These are phyloP conservation scores for Spermophilus dauricus DNA, from an alignment of 2,113 vertebrate genomes.

Conservation along the genomic window DNA sequence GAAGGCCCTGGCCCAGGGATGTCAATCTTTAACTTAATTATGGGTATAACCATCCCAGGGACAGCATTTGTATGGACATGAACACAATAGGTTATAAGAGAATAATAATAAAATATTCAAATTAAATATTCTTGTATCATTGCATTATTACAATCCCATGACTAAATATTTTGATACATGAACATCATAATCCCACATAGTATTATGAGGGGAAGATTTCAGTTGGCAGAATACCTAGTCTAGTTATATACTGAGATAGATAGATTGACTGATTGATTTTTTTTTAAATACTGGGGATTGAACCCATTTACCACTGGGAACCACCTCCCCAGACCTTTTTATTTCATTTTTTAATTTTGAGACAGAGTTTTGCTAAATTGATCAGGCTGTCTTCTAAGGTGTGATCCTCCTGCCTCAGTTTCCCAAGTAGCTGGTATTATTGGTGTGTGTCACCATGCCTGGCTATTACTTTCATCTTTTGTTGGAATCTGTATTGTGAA, in stretches of 20 bases:
- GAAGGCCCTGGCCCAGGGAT: fast-evolving
- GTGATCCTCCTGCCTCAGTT: too few species aligned
- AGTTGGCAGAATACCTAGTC: neutral
- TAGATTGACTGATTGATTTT: too few species aligned
- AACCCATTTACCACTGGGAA: too few species aligned
- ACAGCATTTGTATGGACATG: neutral
- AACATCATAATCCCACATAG: neutral
- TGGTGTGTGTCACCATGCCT: neutral
- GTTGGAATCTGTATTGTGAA: neutral
- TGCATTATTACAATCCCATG: neutral
- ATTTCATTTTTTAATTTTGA: too few species aligned
- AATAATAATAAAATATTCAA: constrained; percentile 6
- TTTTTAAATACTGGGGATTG: too few species aligned
- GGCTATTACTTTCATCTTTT: neutral
- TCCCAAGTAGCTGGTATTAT: too few species aligned
- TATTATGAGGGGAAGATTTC: neutral
- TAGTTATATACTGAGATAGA: neutral
- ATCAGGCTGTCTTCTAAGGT: too few species aligned
- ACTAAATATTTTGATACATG: neutral
- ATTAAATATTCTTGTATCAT: neutral
- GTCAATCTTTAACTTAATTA: neutral
- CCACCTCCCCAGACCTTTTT: too few species aligned
- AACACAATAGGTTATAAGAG: neutral
- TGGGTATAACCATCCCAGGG: neutral
- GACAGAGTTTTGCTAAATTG: too few species aligned